Percentiles rank a stretch among this genome's conserved stretches.
These are phyloP conservation scores for Bos indicus DNA, from an alignment of 2,113 vertebrate genomes.

Conservation along the genomic window DNA sequence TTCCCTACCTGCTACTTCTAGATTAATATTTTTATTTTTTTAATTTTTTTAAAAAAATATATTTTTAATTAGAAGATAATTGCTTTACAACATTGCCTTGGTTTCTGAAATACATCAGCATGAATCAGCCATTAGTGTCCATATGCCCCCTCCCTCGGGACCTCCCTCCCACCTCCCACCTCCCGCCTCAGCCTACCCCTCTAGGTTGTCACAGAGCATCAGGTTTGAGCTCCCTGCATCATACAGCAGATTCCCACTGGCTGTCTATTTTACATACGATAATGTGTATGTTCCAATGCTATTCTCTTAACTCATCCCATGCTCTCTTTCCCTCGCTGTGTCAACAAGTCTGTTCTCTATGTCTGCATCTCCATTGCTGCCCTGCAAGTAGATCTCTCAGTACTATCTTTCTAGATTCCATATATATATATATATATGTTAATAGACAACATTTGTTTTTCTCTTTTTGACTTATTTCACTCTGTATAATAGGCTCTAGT, in stretches of 20 bases:
- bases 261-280: background rate
- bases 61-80: background rate
- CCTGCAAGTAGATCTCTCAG: background rate
- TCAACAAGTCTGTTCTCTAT: background rate
- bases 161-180: background rate
- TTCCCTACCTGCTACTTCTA: background rate
- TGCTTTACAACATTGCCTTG: fast-evolving
- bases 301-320: background rate
- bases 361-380: background rate
- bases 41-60: fast-evolving
- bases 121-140: background rate
- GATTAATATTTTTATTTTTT: background rate
- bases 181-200: background rate
- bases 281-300: background rate
- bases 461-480: background rate
- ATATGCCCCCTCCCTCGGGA: background rate
- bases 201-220: background rate
- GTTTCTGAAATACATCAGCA: background rate
- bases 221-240: background rate
- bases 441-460: background rate
- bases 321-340: fast-evolving
- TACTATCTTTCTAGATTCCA: background rate
- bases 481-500: background rate
- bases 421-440: background rate
- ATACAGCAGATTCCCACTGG: background rate